Percentiles rank a stretch among this genome's conserved stretches.
Conservation (phyloP, 2,113 vertebrate genomes). For the Pantherophis guttatus region DNA sequence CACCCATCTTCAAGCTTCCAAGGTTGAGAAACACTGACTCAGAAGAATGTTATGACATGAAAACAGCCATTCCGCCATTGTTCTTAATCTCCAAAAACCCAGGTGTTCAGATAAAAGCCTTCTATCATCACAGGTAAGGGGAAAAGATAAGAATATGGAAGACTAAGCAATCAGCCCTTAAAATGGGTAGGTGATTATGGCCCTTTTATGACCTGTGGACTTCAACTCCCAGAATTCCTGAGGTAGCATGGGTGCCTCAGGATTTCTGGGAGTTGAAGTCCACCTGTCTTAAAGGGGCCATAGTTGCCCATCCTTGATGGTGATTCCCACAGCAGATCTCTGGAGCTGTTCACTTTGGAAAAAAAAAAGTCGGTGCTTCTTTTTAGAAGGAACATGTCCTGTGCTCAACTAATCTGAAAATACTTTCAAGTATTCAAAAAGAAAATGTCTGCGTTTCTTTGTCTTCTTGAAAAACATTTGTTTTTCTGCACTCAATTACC, state of each 20-base stretch:
- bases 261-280: too few relatives aligned
- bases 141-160: background rate
- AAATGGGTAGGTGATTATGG: too few relatives aligned
- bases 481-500: background rate
- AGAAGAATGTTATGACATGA: background rate
- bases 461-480: slow-evolving; percentile 1
- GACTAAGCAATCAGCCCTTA: background rate
- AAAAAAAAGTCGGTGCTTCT: slow-evolving; percentile 16
- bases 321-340: slow-evolving; percentile 25
- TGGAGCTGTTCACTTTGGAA: background rate
- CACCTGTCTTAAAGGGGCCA: too few relatives aligned
- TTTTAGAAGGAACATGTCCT: slow-evolving; percentile 11
- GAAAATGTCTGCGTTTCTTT: background rate
- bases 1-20: too few relatives aligned
- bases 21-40: background rate
- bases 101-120: too few relatives aligned
- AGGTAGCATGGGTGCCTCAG: too few relatives aligned
- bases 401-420: background rate
- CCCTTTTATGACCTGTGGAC: too few relatives aligned
- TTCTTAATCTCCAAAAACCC: too few relatives aligned
- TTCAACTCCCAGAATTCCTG: too few relatives aligned
- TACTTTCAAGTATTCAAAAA: background rate
- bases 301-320: too few relatives aligned
- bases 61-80: background rate
- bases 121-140: background rate